phyloP scores from a whole-genome alignment of 2,113 vertebrate genomes.

The Nannobrachium achirus region DNA sequence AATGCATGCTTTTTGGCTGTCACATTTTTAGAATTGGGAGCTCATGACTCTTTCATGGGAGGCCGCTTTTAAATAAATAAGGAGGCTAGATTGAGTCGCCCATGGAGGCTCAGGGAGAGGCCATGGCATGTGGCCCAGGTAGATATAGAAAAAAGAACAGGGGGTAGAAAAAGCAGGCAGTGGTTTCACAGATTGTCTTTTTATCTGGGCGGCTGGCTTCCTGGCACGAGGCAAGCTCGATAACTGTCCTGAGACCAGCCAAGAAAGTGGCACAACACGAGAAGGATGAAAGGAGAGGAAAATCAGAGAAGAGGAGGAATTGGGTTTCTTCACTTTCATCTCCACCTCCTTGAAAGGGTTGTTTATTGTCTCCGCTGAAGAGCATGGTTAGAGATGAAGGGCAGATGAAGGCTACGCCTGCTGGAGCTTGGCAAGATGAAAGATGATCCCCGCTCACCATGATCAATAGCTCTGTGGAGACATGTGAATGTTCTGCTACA shows the following conservation, averaged over 20 bases:
- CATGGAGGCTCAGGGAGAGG: conserved; percentile 37
- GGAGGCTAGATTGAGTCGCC: conserved; percentile 58
- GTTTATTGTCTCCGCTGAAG: no score
- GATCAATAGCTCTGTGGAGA: neutral
- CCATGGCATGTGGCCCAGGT: conserved; percentile 50
- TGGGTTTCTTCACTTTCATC: no score
- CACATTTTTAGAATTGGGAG: conserved; percentile 47
- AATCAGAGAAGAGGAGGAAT: no score
- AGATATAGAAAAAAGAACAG: conserved; percentile 22
- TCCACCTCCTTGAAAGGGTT: no score
- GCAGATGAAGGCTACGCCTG: no score
- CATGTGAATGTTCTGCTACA: conserved; percentile 41
- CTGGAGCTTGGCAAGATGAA: conserved; percentile 34
- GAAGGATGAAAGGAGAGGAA: conserved; percentile 5
- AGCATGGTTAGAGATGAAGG: no score
- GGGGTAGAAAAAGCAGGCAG: neutral
- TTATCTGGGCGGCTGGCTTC: conserved; percentile 9
- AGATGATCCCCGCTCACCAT: conserved; percentile 10
- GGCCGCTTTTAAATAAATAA: conserved; percentile 71
- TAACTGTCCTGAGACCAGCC: no score
- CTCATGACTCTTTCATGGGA: conserved; percentile 72
- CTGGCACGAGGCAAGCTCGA: no score
- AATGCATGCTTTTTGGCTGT: conserved; percentile 57
- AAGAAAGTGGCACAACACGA: no score
- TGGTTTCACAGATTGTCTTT: conserved; percentile 49